Evolutionary conservation across 2,888 invertebrate genomes (phyloP).

Genomic region (Timandra comae): DNA sequence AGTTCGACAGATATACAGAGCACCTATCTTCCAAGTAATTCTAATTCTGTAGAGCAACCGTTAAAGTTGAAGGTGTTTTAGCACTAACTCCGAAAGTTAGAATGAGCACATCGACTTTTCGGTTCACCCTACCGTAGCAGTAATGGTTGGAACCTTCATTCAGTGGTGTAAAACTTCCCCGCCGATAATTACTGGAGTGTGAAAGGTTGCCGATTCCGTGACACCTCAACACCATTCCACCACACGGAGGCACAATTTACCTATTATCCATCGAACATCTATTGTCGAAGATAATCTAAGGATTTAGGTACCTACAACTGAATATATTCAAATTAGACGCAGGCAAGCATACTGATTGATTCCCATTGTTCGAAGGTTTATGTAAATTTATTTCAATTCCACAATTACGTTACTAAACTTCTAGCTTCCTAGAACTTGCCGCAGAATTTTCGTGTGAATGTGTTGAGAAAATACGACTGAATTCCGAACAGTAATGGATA

Average conservation of each 20-base stretch:
- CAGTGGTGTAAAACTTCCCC: conserved; percentile 53
- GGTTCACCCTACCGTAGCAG: conserved; percentile 37
- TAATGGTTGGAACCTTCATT: conserved; percentile 47
- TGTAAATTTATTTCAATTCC: too few species aligned
- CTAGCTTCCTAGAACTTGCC: too few species aligned
- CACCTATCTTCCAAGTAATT: conserved; percentile 20
- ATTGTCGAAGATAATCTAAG: conserved; percentile 29
- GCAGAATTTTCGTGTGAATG: too few species aligned
- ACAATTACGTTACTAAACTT: too few species aligned
- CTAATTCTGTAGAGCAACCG: conserved; percentile 28
- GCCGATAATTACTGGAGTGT: conserved; percentile 62
- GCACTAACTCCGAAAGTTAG: conserved; percentile 36
- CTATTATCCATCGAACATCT: conserved; percentile 36
- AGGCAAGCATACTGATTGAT: conserved; percentile 1
- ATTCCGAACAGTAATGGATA: too few species aligned
- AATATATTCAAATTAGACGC: background rate
- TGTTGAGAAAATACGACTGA: too few species aligned
- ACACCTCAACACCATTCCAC: conserved; percentile 16
- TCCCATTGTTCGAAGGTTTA: conserved; percentile 1
- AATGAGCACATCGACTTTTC: conserved; percentile 36
- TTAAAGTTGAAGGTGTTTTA: conserved; percentile 32
- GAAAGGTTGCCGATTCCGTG: conserved; percentile 47
- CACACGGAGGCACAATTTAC: conserved; percentile 1
- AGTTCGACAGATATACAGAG: conserved; percentile 9
- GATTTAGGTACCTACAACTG: conserved; percentile 18